Percentiles rank a stretch among this genome's conserved stretches.
These are phyloP conservation scores for Panzeria rudis DNA, from an alignment of 2,888 invertebrate genomes.

Conservation along the genomic window DNA sequence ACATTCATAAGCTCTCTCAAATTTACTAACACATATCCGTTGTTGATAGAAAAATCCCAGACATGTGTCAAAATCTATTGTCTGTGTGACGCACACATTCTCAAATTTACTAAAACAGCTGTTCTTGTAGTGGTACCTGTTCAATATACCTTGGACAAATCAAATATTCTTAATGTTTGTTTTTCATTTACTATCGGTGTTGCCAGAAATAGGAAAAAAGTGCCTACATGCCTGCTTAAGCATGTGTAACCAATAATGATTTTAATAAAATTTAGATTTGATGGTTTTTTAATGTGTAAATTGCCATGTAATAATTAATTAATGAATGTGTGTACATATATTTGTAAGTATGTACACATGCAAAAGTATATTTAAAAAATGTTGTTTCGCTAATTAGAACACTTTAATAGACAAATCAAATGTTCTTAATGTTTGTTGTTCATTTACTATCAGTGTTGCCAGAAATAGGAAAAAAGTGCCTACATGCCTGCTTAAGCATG, in stretches of 20 bases:
- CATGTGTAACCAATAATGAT: constrained; percentile 70
- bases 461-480: neutral
- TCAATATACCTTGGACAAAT: neutral
- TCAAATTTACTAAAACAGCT: no score
- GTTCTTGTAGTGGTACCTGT: no score
- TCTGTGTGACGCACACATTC: no score
- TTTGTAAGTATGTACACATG: neutral
- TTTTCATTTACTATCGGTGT: neutral
- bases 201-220: neutral
- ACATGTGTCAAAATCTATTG: no score
- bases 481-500: constrained; percentile 68
- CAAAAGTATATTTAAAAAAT: neutral
- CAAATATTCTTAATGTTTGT: neutral
- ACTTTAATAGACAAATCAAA: neutral
- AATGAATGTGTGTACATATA: neutral
- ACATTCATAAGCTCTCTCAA: no score
- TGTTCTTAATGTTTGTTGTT: neutral
- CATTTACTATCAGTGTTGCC: neutral
- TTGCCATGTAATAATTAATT: constrained; percentile 37
- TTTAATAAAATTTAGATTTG: constrained; percentile 47
- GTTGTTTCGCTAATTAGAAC: neutral
- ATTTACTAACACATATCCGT: no score
- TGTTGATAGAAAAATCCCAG: no score
- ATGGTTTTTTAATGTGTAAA: constrained; percentile 55
- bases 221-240: constrained; percentile 57